These are phyloP conservation scores for Channa striata DNA, from an alignment of 2,797 vertebrate species.

Conservation along the genomic window DNA sequence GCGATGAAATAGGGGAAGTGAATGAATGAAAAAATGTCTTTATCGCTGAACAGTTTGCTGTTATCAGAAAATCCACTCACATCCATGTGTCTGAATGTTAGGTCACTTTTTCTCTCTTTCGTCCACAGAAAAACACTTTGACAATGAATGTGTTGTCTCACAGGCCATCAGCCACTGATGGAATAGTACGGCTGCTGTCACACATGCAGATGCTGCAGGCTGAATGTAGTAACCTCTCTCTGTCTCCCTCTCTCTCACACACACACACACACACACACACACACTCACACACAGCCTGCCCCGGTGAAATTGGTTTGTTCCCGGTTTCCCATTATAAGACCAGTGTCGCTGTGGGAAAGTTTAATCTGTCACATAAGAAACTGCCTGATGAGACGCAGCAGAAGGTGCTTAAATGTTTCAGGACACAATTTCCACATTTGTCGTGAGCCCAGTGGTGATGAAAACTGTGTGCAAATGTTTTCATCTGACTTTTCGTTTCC, in stretches of 20 bases:
- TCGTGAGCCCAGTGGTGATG: background rate
- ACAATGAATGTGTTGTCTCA: constrained; percentile 5
- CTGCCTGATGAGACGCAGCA: background rate
- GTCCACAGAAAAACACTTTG: constrained; percentile 1
- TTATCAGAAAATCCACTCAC: constrained; percentile 10
- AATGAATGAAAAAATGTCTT: constrained; percentile 7
- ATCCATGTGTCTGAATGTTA: constrained; percentile 24
- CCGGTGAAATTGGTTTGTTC: background rate
- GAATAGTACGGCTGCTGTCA: background rate
- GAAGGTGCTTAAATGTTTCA: too few species aligned
- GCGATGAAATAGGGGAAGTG: constrained; percentile 1
- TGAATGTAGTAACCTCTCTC: too few species aligned
- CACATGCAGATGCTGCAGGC: background rate
- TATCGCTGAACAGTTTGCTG: constrained; percentile 11
- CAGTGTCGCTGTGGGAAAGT: background rate
- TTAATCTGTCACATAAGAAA: constrained; percentile 12
- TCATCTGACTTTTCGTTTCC: background rate
- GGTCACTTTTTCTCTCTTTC: constrained; percentile 20
- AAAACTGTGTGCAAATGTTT: too few species aligned
- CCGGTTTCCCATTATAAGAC: background rate
- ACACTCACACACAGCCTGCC: background rate
- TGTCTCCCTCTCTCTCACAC: too few species aligned
- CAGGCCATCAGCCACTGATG: constrained; percentile 27
- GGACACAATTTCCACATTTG: background rate
- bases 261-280: too few species aligned